Evolutionary conservation across 2,113 vertebrate species (phyloP).

Genomic region (Gadus macrocephalus): DNA sequence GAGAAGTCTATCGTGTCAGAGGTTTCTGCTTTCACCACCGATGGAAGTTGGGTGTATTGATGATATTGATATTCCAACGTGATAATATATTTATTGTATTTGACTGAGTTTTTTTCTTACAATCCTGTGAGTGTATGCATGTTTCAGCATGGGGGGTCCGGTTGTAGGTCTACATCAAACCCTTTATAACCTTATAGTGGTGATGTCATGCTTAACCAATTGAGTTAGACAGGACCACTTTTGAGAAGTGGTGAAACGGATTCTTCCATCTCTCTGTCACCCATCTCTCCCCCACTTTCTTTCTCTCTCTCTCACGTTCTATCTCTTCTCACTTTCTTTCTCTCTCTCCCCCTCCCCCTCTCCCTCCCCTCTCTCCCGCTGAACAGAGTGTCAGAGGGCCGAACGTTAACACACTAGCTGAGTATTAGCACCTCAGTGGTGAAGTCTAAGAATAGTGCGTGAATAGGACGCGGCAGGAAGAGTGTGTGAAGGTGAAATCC

Average conservation of each 20-base stretch:
- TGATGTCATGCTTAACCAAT: neutral
- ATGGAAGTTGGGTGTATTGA: too few relatives aligned
- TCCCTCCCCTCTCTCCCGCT: conserved; percentile 4
- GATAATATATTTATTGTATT: too few relatives aligned
- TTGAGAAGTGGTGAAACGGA: neutral
- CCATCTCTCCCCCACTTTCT: neutral
- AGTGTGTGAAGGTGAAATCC: too few relatives aligned
- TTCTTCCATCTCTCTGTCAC: neutral
- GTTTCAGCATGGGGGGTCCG: too few relatives aligned
- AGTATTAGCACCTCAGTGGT: conserved; percentile 29
- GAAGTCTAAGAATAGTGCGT: conserved; percentile 38
- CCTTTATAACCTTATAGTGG: too few relatives aligned
- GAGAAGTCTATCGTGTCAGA: too few relatives aligned
- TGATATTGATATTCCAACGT: too few relatives aligned
- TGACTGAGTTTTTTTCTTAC: too few relatives aligned
- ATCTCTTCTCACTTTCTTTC: neutral
- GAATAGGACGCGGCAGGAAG: neutral
- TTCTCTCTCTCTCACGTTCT: neutral
- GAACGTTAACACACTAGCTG: conserved; percentile 1
- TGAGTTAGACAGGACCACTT: neutral
- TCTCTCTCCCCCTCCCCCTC: conserved; percentile 17
- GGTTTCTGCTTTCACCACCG: too few relatives aligned
- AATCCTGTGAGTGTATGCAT: too few relatives aligned
- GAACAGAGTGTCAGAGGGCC: conserved; percentile 6
- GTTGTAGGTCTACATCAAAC: too few relatives aligned